phyloP scores from a whole-genome alignment of 2,113 vertebrate genomes.

The Andinoacara biseriatus region DNA sequence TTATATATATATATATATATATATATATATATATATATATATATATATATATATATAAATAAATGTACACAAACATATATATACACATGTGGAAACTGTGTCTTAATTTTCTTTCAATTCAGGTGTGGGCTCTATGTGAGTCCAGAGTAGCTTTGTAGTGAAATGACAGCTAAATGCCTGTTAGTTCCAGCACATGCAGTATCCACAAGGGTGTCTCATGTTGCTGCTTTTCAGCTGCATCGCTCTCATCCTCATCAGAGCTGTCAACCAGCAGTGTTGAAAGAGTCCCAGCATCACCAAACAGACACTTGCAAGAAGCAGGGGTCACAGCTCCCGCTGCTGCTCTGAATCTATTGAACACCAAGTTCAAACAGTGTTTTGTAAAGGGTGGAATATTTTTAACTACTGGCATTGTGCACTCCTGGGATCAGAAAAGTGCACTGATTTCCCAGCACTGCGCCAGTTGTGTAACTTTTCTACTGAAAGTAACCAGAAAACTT shows the following conservation, averaged over 20 bases:
- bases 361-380: constrained; percentile 25
- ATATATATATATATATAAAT: too few species aligned
- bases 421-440: constrained; percentile 1
- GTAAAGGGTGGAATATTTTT: constrained; percentile 37
- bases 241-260: constrained; percentile 16
- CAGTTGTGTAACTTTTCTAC: not conserved
- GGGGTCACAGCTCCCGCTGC: constrained; percentile 15
- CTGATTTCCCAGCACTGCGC: not conserved
- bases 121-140: not conserved
- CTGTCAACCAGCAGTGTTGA: constrained; percentile 20
- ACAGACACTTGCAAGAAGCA: constrained; percentile 19
- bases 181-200: not conserved
- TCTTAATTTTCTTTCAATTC: not conserved
- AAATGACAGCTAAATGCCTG: constrained; percentile 8
- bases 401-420: constrained; percentile 13
- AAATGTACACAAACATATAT: not conserved
- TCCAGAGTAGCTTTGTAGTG: not conserved
- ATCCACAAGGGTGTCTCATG: constrained; percentile 7
- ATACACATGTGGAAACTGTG: not conserved
- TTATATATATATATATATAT: too few species aligned
- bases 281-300: constrained; percentile 5
- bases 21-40: too few species aligned
- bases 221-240: constrained; percentile 18
- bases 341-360: not conserved
- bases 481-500: not conserved